These are phyloP conservation scores for Prochilodus magdalenae DNA, from an alignment of 2,113 vertebrate genomes.

Conservation along the genomic window DNA sequence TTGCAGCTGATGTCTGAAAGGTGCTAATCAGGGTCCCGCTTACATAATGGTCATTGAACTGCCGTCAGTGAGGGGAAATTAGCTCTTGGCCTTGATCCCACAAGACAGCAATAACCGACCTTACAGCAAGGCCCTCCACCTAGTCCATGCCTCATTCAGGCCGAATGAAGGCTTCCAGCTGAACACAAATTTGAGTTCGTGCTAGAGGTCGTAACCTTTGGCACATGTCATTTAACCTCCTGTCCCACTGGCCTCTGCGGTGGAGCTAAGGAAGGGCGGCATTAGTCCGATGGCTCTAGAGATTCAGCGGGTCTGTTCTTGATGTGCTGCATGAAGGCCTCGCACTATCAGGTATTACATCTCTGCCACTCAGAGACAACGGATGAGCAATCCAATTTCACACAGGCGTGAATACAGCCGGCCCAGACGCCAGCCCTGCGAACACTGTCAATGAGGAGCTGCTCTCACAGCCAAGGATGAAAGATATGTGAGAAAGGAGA, in stretches of 20 bases:
- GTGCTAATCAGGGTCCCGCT: constrained; percentile 48
- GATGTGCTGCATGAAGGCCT: constrained; percentile 6
- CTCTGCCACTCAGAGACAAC: constrained; percentile 73
- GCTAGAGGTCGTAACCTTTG: constrained; percentile 7
- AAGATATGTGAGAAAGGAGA: constrained; percentile 59
- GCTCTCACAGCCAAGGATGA: constrained; percentile 51
- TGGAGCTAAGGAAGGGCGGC: neutral
- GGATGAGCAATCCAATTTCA: constrained; percentile 82
- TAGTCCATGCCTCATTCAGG: constrained; percentile 12
- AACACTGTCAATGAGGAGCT: constrained; percentile 61
- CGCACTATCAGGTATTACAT: constrained; percentile 75
- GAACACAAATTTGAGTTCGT: constrained; percentile 28
- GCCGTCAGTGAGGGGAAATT: constrained; percentile 35
- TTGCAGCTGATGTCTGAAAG: constrained; percentile 34
- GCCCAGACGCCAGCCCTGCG: constrained; percentile 53
- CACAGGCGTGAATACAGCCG: constrained; percentile 71
- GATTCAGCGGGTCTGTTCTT: constrained; percentile 31
- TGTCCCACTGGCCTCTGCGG: constrained; percentile 6
- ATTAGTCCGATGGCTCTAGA: constrained; percentile 31
- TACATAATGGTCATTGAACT: constrained; percentile 46
- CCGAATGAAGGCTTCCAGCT: neutral
- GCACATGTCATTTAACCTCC: constrained; percentile 33
- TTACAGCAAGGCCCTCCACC: neutral
- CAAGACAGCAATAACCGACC: constrained; percentile 31
- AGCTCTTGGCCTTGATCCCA: constrained; percentile 36